These are phyloP conservation scores for Dreissena polymorpha DNA, from an alignment of 1,140 invertebrate species.

Conservation along the genomic window DNA sequence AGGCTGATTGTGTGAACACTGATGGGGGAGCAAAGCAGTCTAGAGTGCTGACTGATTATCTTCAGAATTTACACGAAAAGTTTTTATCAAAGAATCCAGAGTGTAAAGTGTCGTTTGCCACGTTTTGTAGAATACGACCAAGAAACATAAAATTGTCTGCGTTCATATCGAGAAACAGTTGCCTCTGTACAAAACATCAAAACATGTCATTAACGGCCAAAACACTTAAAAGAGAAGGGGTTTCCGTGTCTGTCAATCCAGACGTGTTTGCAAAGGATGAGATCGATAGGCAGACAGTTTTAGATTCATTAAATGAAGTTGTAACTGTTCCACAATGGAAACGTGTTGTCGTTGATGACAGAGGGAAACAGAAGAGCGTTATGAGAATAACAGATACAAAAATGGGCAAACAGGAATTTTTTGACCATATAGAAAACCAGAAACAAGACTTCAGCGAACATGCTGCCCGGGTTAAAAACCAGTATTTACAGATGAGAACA, in stretches of 20 bases:
- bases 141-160: slow-evolving; percentile 22
- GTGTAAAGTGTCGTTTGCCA: slow-evolving; percentile 5
- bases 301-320: background rate
- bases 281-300: slow-evolving; percentile 22
- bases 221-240: background rate
- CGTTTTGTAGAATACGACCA: slow-evolving; percentile 22
- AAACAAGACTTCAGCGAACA: slow-evolving; percentile 1
- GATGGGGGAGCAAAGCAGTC: background rate
- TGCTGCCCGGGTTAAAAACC: slow-evolving; percentile 19
- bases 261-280: background rate
- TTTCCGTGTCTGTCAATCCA: slow-evolving; percentile 13
- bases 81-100: slow-evolving; percentile 10
- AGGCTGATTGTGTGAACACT: no score
- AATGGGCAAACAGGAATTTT: background rate
- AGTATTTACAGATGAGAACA: slow-evolving; percentile 43
- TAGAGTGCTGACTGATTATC: slow-evolving; percentile 12
- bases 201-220: slow-evolving; percentile 41
- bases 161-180: slow-evolving; percentile 23
- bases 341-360: slow-evolving; percentile 20
- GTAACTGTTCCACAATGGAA: background rate
- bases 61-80: background rate
- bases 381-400: background rate
- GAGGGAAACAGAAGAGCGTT: background rate
- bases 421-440: background rate
- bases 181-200: slow-evolving; percentile 44